These are phyloP conservation scores for Oreotragus oreotragus DNA, from an alignment of 2,113 vertebrate genomes.

Conservation along the genomic window DNA sequence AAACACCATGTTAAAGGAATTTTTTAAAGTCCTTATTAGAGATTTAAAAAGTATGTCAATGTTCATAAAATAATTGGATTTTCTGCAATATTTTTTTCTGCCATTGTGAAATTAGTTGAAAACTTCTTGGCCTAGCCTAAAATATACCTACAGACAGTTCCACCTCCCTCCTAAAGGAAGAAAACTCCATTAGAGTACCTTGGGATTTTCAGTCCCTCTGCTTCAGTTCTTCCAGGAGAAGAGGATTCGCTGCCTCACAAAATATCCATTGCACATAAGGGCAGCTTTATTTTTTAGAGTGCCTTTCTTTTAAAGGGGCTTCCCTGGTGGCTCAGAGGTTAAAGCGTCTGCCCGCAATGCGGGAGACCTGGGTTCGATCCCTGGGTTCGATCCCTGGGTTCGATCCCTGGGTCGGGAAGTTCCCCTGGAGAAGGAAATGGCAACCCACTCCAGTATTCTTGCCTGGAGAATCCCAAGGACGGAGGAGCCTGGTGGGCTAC, in stretches of 20 bases:
- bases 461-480: too few relatives aligned
- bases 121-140: neutral
- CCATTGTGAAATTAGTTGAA: neutral
- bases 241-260: neutral
- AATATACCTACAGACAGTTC: neutral
- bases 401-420: too few relatives aligned
- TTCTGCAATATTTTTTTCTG: neutral
- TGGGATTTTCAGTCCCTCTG: neutral
- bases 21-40: conserved; percentile 27
- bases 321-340: too few relatives aligned
- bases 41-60: neutral
- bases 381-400: too few relatives aligned
- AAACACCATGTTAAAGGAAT: neutral
- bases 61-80: neutral
- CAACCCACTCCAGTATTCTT: too few relatives aligned
- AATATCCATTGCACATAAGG: neutral
- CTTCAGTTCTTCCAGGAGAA: neutral
- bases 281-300: neutral
- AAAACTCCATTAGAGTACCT: neutral
- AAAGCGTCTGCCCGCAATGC: too few relatives aligned
- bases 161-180: neutral
- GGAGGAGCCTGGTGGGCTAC: too few relatives aligned
- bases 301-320: neutral
- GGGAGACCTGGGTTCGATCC: too few relatives aligned
- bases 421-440: too few relatives aligned